Percentiles rank a stretch among this genome's conserved stretches.
Evolutionary conservation across 2,797 vertebrate species (phyloP).

Genomic region (Carcharodon carcharias): DNA sequence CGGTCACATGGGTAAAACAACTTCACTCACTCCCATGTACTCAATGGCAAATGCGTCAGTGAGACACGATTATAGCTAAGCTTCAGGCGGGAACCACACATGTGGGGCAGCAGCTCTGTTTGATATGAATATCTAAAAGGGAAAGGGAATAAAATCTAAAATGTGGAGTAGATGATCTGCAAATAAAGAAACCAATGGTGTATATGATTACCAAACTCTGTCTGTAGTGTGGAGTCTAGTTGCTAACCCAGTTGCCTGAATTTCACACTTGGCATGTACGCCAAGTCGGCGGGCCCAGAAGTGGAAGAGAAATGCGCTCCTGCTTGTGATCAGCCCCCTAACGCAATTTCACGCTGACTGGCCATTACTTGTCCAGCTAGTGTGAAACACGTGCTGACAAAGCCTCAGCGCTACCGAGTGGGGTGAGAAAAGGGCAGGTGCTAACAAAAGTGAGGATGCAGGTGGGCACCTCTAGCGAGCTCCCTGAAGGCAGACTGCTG

Average conservation of each 20-base stretch:
- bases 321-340: no score
- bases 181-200: background rate
- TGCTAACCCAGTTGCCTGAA: background rate
- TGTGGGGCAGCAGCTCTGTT: background rate
- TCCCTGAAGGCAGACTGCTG: no score
- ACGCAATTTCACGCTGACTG: no score
- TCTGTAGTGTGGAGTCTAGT: background rate
- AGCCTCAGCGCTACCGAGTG: no score
- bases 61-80: background rate
- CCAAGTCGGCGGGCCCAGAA: no score
- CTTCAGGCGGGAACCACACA: background rate
- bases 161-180: background rate
- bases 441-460: no score
- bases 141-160: background rate
- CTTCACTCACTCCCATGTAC: background rate
- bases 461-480: no score
- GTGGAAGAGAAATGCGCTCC: no score
- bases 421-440: no score
- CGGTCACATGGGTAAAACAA: background rate
- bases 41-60: background rate
- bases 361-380: no score
- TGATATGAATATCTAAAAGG: background rate
- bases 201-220: background rate
- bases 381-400: no score
- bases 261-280: no score